These are phyloP conservation scores for Meriones unguiculatus DNA, from an alignment of 2,113 vertebrate genomes.

Conservation along the genomic window DNA sequence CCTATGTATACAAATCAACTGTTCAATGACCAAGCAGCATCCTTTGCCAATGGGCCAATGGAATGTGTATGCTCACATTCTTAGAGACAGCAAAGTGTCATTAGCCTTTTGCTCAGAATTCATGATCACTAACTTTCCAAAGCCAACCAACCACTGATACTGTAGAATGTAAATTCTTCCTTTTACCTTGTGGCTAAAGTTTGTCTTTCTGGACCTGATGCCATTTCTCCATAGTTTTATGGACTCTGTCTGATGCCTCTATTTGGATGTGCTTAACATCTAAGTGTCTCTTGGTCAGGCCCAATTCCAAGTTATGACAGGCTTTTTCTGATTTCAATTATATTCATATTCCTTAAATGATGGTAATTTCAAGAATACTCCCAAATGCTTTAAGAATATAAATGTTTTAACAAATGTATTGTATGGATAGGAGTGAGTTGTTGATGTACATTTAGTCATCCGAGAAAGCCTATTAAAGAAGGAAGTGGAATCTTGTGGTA, in stretches of 20 bases:
- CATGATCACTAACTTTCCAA: background rate
- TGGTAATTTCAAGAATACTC: slow-evolving; percentile 55
- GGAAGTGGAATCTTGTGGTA: slow-evolving; percentile 81
- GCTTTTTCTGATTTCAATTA: slow-evolving; percentile 46
- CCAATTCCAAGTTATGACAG: slow-evolving; percentile 49
- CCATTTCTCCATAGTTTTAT: slow-evolving; percentile 49
- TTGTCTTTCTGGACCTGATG: slow-evolving; percentile 45
- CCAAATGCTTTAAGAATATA: slow-evolving; percentile 73
- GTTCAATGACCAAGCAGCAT: background rate
- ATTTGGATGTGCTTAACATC: slow-evolving; percentile 30
- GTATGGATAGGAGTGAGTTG: slow-evolving; percentile 2
- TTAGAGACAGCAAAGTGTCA: background rate
- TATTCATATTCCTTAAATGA: slow-evolving; percentile 37
- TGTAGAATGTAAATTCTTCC: background rate
- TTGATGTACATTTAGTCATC: slow-evolving; percentile 81
- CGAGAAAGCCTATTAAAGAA: slow-evolving; percentile 84
- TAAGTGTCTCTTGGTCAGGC: slow-evolving; percentile 1
- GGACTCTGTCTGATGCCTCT: slow-evolving; percentile 3
- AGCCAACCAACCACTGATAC: background rate
- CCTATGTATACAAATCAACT: background rate
- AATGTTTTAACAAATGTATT: slow-evolving; percentile 84
- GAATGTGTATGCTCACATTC: background rate
- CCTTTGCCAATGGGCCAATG: background rate
- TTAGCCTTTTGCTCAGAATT: slow-evolving; percentile 25
- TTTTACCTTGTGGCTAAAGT: background rate